These are phyloP conservation scores for Vidua chalybeata DNA, from an alignment of 2,113 vertebrate genomes.

Conservation along the genomic window DNA sequence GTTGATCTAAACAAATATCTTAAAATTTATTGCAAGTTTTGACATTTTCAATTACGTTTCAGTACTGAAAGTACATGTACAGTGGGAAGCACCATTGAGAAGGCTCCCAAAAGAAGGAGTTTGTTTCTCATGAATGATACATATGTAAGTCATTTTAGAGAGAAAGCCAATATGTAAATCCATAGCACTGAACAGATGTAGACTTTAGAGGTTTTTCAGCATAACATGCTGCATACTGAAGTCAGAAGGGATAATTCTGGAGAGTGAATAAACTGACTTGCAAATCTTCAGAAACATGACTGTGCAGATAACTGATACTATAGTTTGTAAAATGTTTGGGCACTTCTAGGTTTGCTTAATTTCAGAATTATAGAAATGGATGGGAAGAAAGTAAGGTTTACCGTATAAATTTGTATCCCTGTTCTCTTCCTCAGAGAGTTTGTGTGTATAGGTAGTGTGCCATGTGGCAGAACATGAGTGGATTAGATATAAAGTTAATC, in stretches of 20 bases:
- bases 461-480: constrained; percentile 30
- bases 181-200: not conserved
- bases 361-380: not conserved
- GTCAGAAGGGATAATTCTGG: not conserved
- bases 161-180: not conserved
- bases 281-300: not conserved
- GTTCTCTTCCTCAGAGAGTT: not conserved
- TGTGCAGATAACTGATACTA: not conserved
- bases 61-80: not conserved
- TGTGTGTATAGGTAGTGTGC: not conserved
- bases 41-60: not conserved
- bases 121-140: not conserved
- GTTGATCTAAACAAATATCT: not conserved
- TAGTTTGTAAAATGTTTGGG: not conserved
- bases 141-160: not conserved
- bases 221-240: not conserved
- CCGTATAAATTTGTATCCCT: not conserved
- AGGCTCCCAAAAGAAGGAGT: not conserved
- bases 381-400: not conserved
- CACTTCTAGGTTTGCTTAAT: not conserved
- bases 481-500: constrained; percentile 63
- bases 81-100: not conserved
- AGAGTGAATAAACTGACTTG: not conserved
- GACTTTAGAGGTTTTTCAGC: not conserved
- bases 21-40: not conserved